Base-by-base conservation (phyloP, 2,888 invertebrate genomes). In the Tenthredo livida region DNA sequence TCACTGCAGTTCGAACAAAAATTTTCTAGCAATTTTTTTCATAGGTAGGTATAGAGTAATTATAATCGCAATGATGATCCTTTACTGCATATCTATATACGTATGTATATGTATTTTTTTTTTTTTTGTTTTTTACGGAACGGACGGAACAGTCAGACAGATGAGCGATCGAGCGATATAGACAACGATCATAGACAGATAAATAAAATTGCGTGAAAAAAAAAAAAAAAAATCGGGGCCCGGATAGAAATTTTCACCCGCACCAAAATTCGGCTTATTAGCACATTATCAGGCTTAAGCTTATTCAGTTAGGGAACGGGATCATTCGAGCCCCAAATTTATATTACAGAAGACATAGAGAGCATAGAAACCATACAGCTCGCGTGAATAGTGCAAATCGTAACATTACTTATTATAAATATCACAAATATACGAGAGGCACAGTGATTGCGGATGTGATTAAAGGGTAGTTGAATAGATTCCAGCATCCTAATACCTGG, bases 111-210 rank as follows among this genome's bases (percentile, higher is more conserved):
- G 15, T 15, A 15, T n/a, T n/a, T n/a, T n/a, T n/a, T n/a, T n/a
- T n/a, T n/a, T n/a, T n/a, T n/a, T n/a, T n/a, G n/a, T n/a, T n/a
- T 54, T 54, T n/a, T 54, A 70, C 84, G 67, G 83, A 88, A 90
- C 89, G 88, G 90, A 90, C 91, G 89, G 90, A 89, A 88, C 87
- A 88, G 89, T 88, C 90, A 89, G 90, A 91, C 91, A 89, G 90
- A 90, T 90, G 89, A 89, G 87, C 88, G 87, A 88, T 88, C 86
- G 85, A 84, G 77, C 77, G 54, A 77, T 77, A 54, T 54, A 47
- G 47, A 77, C 12, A 77, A 29, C 43, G 77, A 50, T 47, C 43
- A 77, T 50, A 54, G 29, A 33, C 50, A 77, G 25, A 50, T 77
- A 29, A 77, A 29, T 15, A 54, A 77, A 54, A 77, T 73, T 73